phyloP scores from a whole-genome alignment of 2,797 vertebrate species.

The Natrix natrix region DNA sequence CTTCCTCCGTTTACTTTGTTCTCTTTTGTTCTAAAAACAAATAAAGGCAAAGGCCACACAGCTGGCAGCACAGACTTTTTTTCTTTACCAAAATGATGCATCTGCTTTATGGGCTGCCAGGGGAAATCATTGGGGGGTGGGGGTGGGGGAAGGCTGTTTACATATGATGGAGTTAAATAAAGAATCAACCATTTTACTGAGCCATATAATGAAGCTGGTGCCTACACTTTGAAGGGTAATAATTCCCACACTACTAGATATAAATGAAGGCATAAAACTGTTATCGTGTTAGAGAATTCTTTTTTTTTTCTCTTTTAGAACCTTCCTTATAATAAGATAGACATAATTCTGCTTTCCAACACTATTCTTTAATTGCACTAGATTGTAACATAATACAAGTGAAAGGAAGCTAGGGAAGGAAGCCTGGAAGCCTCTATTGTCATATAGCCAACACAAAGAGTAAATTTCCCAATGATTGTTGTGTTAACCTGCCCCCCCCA shows the following conservation, averaged over 20 bases:
- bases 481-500: background rate
- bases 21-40: conserved; percentile 18
- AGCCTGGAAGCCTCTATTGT: background rate
- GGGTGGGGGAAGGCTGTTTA: background rate
- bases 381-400: background rate
- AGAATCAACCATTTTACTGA: conserved; percentile 15
- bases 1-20: background rate
- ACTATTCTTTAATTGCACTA: background rate
- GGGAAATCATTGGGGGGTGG: conserved; percentile 4
- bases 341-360: background rate
- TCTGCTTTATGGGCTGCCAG: background rate
- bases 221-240: conserved; percentile 20
- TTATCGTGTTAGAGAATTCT: background rate
- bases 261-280: background rate
- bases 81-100: background rate
- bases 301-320: background rate
- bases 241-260: background rate
- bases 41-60: conserved; percentile 17
- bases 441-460: background rate
- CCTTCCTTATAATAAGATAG: background rate
- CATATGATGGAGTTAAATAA: conserved; percentile 12
- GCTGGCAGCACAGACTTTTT: background rate
- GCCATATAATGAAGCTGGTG: background rate
- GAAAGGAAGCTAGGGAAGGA: background rate
- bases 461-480: background rate